Evolutionary conservation across 2,888 invertebrate species (phyloP), one percentile per base, ranked within the genome.

Genomic region (Colostygia pectinataria): DNA sequence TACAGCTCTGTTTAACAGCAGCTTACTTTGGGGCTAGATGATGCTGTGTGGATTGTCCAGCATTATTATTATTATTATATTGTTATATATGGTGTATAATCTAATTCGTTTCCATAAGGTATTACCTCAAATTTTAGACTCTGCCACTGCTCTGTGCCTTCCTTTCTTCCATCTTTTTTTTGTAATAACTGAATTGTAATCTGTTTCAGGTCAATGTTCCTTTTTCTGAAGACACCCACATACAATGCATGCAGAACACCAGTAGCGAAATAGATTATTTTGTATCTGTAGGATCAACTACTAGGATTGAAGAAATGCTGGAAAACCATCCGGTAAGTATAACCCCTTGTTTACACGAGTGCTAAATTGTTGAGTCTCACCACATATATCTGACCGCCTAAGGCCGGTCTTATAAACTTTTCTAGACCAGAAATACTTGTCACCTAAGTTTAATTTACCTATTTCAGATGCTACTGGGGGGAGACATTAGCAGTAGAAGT

Each of bases 191-290:
- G 3, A 4, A 20, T 49, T 14, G 38, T 36, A 25, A 25, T 42
- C 43, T 28, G 7, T 51, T 38, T 8, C 74, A 93, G 93, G 93
- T 93, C 32, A 92, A 92, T 53, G 94, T 96, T 64, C 92, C 93
- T 36, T 94, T 95, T 69, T 92, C 93, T 38, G 91, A 92, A 43
- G 93, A 93, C 46, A 95, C 95, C 6, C 92, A 92, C 56, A 95
- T 96, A 64, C 94, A 94, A 66, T 93, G 95, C 68, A 93, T 94
- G 61, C 93, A 94, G 70, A 94, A 95, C 69, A 93, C 94, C 23
- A 92, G 92, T 31, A 92, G 93, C 65, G 95, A 94, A 66, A 94
- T 96, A 61, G 95, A 96, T 77, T 95, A 95, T 72, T 93, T 95
- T 56, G 95, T 96, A 15, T 94, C 95, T 12, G 94, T 94, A 38